Conservation (phyloP, 2,113 vertebrate species). For the Podocnemis expansa region DNA sequence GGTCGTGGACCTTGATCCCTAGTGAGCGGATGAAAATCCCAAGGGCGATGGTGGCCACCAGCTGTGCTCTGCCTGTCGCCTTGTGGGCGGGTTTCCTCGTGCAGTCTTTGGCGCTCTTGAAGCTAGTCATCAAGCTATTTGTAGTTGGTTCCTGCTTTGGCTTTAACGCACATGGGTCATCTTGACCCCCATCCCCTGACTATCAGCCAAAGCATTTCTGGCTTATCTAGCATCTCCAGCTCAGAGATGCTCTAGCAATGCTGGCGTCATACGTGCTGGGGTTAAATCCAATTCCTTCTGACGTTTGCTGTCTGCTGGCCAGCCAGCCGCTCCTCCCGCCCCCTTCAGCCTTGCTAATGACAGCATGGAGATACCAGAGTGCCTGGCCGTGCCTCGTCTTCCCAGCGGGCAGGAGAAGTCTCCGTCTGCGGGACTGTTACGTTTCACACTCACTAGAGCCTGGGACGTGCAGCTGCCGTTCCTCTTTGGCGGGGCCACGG, state of each 20-base stretch:
- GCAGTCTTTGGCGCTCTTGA: background rate
- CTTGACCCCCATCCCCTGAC: slow-evolving; percentile 63
- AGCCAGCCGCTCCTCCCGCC: background rate
- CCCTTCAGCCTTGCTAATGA: accelerated
- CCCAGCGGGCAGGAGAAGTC: background rate
- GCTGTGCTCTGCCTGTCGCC: accelerated
- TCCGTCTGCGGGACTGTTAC: accelerated
- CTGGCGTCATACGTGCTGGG: background rate
- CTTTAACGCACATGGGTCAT: slow-evolving; percentile 52
- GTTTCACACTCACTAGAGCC: background rate
- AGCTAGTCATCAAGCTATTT: background rate
- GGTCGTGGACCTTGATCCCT: background rate
- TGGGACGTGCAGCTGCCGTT: background rate
- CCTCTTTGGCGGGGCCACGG: background rate
- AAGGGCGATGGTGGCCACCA: background rate
- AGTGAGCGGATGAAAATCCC: background rate
- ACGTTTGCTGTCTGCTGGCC: background rate
- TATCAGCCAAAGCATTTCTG: slow-evolving; percentile 36
- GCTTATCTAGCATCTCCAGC: slow-evolving; percentile 51
- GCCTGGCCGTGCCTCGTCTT: accelerated
- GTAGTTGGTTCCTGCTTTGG: slow-evolving; percentile 37
- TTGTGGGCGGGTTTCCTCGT: background rate
- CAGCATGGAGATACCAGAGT: background rate
- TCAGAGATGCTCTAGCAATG: background rate
- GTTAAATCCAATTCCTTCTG: background rate